A percentile compares a stretch with the other conserved stretches of the same genome.
These are phyloP conservation scores for Sebastes minor DNA, from an alignment of 2,797 vertebrate genomes.

Conservation along the genomic window DNA sequence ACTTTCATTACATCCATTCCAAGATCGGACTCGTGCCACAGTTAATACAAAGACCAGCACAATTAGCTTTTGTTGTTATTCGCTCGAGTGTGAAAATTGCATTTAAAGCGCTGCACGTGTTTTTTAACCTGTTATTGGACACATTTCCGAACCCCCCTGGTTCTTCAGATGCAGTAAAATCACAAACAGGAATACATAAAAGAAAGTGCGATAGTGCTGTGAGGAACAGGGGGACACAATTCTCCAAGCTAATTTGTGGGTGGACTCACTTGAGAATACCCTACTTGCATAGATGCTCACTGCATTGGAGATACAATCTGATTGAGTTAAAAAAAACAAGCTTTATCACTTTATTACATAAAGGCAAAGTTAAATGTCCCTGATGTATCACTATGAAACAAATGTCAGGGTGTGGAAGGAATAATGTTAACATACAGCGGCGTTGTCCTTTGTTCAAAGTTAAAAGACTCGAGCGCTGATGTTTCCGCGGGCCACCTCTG, in stretches of 20 bases:
- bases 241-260: background rate
- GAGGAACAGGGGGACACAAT: background rate
- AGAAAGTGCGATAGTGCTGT: background rate
- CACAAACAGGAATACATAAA: background rate
- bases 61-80: background rate
- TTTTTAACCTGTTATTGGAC: background rate
- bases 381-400: background rate
- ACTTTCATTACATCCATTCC: background rate
- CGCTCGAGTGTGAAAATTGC: background rate
- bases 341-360: background rate
- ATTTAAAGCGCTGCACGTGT: background rate
- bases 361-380: background rate
- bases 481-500: conserved; percentile 23
- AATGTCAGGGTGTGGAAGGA: background rate
- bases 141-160: background rate
- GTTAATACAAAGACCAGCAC: background rate
- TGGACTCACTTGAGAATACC: background rate
- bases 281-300: background rate
- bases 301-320: background rate
- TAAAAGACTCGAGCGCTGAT: conserved; percentile 25
- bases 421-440: conserved; percentile 23
- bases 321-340: background rate
- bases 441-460: conserved; percentile 28
- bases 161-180: background rate
- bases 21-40: background rate